Conservation (phyloP, 2,113 vertebrate species). For the zebrafish (Danio rerio) region DNA sequence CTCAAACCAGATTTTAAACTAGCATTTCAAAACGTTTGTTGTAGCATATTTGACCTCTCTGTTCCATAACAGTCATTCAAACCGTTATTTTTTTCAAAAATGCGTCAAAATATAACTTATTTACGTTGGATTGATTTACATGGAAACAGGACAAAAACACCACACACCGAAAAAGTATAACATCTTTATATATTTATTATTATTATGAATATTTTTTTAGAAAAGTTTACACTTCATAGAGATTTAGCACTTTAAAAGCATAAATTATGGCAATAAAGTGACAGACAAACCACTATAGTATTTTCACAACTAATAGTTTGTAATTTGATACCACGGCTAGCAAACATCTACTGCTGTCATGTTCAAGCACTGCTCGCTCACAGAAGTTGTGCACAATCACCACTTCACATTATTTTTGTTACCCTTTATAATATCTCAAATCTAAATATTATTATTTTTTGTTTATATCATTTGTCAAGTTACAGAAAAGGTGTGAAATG, state of each 20-base stretch:
- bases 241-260: conserved; percentile 73
- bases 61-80: background rate
- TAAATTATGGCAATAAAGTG: conserved; percentile 74
- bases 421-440: conserved; percentile 59
- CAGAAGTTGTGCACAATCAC: conserved; percentile 59
- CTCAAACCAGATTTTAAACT: background rate
- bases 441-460: conserved; percentile 56
- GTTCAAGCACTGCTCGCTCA: conserved; percentile 57
- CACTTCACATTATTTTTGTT: conserved; percentile 64
- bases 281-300: conserved; percentile 70
- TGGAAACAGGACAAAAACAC: conserved; percentile 36
- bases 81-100: no score
- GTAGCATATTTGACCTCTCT: background rate
- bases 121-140: background rate
- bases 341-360: conserved; percentile 58
- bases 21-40: background rate
- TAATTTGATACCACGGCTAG: conserved; percentile 66
- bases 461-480: conserved; percentile 62
- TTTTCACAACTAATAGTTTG: conserved; percentile 68
- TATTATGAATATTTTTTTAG: conserved; percentile 20
- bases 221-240: conserved; percentile 55
- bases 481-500: conserved; percentile 59
- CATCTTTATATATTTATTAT: conserved; percentile 42
- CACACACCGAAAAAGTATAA: conserved; percentile 19
- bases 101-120: no score